These are phyloP conservation scores for Microtus obscurus DNA, from an alignment of 2,797 vertebrate species.

Conservation along the genomic window DNA sequence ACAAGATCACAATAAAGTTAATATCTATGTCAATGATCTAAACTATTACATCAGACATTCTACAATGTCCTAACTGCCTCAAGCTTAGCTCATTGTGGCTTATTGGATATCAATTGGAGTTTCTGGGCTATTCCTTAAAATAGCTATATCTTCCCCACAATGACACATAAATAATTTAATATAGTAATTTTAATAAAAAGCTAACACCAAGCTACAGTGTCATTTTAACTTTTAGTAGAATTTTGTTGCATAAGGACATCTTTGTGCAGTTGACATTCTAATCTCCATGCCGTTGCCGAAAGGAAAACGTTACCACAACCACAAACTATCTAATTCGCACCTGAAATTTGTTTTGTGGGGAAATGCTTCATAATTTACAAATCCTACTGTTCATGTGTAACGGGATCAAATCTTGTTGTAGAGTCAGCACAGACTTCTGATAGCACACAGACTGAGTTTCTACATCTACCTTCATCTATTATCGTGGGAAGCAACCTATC, in stretches of 20 bases:
- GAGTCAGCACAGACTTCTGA: slow-evolving; percentile 42
- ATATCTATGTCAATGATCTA: slow-evolving; percentile 32
- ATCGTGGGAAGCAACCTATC: background rate
- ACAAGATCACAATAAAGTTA: slow-evolving; percentile 62
- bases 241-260: slow-evolving; percentile 32
- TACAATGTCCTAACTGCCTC: background rate
- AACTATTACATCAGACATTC: background rate
- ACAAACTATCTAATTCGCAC: slow-evolving; percentile 19
- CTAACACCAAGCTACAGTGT: background rate
- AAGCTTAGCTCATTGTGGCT: background rate
- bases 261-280: slow-evolving; percentile 37
- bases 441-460: slow-evolving; percentile 16
- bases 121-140: slow-evolving; percentile 24
- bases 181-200: slow-evolving; percentile 44
- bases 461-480: background rate
- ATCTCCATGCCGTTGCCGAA: slow-evolving; percentile 55
- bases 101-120: background rate
- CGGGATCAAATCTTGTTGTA: background rate
- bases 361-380: slow-evolving; percentile 60
- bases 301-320: slow-evolving; percentile 9
- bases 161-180: slow-evolving; percentile 67
- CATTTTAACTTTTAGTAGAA: slow-evolving; percentile 42
- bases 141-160: background rate
- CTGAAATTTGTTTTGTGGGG: slow-evolving; percentile 58
- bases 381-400: background rate